Evolutionary conservation across 1,140 invertebrate genomes (phyloP), one percentile per base, ranked within the genome.

Genomic region (Pemphigus obesinymphae): DNA sequence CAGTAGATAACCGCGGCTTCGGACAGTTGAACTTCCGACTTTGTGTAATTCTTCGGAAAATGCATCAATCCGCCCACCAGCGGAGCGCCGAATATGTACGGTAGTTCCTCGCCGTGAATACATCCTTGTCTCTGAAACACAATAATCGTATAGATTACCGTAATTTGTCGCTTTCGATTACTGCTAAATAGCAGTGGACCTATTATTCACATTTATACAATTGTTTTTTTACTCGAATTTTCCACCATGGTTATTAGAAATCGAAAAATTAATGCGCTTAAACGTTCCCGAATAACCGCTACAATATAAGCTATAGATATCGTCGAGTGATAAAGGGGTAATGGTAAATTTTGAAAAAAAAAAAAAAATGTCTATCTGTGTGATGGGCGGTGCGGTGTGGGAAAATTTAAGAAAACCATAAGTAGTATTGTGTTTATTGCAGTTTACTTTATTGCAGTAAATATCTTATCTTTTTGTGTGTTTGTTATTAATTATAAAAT

Each of bases 1-100:
- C 97, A 94, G 86, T 97, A 97, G 37, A 93, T 91, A 90, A 99
- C 98, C 70, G 97, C 93, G 81, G 93, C 94, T 88, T 98, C 95
- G 1, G 96, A 94, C 8, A 99, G 89, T 72, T 92, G 91, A 76
- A 93, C 90, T 89, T 99, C 97, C 26, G 93, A 91, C 86, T 93
- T 94, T 10, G 94, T 97, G 88, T 96, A 99, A 88, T 96, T 95
- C 84, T 91, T 91, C 37, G 92, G 92, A 87, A 96, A 97, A 76
- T 85, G 85, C 82, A 92, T 92, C 58, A 96, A 89, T 7, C 93
- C 93, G 23, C 92, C 92, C n/a, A 95, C 92, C 73, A 93, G 88
- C 48, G 91, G 95, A 68, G 91, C 92, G 40, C 94, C 94, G 85
- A 95, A 96, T 82, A 98, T 90, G 85, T 97, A 98, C 0, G 95